phyloP scores from a whole-genome alignment of 2,797 vertebrate species.

The Mionectes olivaceus region DNA sequence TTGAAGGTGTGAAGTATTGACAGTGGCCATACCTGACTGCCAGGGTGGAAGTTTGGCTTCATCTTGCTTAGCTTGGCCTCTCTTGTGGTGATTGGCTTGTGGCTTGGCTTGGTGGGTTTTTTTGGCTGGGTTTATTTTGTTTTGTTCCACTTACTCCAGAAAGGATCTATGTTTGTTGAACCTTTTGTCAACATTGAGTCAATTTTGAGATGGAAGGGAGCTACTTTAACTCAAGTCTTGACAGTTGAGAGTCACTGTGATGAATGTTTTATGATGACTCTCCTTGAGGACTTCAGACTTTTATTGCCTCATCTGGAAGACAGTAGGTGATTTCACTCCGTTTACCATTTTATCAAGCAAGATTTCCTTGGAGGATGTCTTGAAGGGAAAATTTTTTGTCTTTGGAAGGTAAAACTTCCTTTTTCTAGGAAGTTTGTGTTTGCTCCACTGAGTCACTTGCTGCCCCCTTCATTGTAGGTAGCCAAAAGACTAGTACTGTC shows the following conservation, averaged over 20 bases:
- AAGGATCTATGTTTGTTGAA: neutral
- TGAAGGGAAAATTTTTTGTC: neutral
- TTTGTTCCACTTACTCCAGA: neutral
- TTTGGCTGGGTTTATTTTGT: neutral
- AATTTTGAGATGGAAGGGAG: neutral
- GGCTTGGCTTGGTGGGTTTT: neutral
- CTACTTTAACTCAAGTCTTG: neutral
- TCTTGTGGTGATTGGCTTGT: neutral
- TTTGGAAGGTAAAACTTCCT: neutral
- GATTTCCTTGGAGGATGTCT: neutral
- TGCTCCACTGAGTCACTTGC: neutral
- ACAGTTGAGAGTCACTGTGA: neutral
- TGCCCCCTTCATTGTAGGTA: neutral
- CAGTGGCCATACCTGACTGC: neutral
- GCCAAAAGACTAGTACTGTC: neutral
- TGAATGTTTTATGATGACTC: neutral
- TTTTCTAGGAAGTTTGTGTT: neutral
- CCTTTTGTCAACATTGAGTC: neutral
- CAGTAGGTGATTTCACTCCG: neutral
- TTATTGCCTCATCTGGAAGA: neutral
- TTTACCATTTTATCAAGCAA: neutral
- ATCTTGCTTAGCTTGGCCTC: neutral
- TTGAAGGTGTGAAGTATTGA: neutral
- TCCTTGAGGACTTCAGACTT: neutral
- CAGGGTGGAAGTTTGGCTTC: neutral